A percentile compares a stretch with the other conserved stretches of the same genome.
These are phyloP conservation scores for Lithobates sylvaticus DNA, from an alignment of 2,797 vertebrate genomes.

Conservation along the genomic window DNA sequence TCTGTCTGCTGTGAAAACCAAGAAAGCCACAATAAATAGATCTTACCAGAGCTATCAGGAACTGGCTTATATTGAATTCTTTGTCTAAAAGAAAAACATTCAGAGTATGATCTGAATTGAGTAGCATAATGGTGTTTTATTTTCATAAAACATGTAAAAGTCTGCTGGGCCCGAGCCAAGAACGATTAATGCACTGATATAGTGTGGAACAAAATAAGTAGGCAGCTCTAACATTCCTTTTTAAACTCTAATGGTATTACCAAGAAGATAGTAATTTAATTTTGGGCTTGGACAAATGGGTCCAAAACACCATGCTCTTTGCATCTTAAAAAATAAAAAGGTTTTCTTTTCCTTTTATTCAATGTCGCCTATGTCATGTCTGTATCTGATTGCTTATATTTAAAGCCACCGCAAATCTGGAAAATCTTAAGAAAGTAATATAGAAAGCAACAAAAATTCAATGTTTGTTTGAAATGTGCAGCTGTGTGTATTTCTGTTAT, in stretches of 20 bases:
- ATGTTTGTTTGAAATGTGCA: constrained; percentile 8
- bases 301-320: constrained; percentile 68
- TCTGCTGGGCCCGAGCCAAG: constrained; percentile 76
- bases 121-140: constrained; percentile 70
- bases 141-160: constrained; percentile 81
- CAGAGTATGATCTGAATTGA: constrained; percentile 66
- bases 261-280: constrained; percentile 77
- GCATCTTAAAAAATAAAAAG: constrained; percentile 49
- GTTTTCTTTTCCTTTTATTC: constrained; percentile 8
- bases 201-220: constrained; percentile 77
- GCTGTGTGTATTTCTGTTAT: constrained; percentile 10
- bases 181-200: constrained; percentile 79
- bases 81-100: constrained; percentile 73
- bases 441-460: background rate
- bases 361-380: constrained; percentile 35
- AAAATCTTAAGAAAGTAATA: background rate
- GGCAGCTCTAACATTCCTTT: constrained; percentile 73
- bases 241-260: constrained; percentile 75
- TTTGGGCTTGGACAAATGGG: constrained; percentile 72
- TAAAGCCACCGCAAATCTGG: constrained; percentile 8
- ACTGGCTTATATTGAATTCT: constrained; percentile 71
- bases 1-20: constrained; percentile 76
- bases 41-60: constrained; percentile 69
- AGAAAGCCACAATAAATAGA: constrained; percentile 72
- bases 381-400: constrained; percentile 39